phyloP scores from a whole-genome alignment of 1,140 invertebrate genomes.

The Drosophila teissieri region DNA sequence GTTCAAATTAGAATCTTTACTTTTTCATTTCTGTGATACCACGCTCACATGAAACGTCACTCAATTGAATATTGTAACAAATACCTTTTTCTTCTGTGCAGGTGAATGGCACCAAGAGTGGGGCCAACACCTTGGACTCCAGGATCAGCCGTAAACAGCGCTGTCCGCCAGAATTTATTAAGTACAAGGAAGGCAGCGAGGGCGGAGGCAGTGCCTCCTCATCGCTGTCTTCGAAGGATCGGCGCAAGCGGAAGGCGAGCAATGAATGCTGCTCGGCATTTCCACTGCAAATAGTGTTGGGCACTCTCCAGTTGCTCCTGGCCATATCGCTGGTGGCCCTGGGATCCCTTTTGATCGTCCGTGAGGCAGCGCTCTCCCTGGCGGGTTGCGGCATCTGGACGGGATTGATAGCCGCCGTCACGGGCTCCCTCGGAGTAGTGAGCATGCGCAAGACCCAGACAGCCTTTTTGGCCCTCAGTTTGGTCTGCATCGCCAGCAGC shows the following conservation, averaged over 20 bases:
- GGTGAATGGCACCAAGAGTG: conserved; percentile 33
- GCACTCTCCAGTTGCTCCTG: conserved; percentile 75
- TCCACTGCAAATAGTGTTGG: conserved; percentile 76
- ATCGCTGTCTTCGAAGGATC: conserved; percentile 52
- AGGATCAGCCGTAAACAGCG: conserved; percentile 82
- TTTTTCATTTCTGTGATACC: no score
- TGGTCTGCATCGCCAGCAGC: conserved; percentile 83
- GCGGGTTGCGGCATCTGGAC: conserved; percentile 83
- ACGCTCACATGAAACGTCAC: no score
- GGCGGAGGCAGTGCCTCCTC: conserved; percentile 39
- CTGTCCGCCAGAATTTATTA: conserved; percentile 77
- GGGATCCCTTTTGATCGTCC: conserved; percentile 73
- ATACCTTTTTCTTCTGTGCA: background rate
- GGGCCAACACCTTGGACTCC: conserved; percentile 69
- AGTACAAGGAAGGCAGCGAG: conserved; percentile 66
- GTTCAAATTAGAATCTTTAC: no score
- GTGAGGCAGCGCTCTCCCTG: conserved; percentile 76
- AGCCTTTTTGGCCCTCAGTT: conserved; percentile 78
- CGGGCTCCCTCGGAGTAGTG: conserved; percentile 80
- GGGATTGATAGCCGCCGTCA: conserved; percentile 75
- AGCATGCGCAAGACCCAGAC: conserved; percentile 80
- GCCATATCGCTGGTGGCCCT: conserved; percentile 76
- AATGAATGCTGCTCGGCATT: conserved; percentile 78
- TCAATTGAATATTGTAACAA: background rate
- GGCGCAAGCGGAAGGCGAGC: conserved; percentile 54